Conservation (phyloP, 2,113 vertebrate species). For the Lipophrys pholis region DNA sequence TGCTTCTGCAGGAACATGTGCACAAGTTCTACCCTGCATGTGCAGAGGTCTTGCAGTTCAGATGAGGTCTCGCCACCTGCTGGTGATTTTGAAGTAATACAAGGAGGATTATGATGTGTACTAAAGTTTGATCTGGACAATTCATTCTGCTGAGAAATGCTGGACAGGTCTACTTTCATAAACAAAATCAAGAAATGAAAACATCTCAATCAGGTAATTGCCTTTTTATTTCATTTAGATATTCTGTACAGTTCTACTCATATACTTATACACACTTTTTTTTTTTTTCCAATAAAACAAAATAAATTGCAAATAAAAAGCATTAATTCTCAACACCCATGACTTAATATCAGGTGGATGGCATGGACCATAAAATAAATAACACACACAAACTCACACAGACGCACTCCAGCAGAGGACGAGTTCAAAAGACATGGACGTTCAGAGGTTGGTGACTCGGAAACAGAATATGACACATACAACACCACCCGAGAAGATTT, state of each 20-base stretch:
- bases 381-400: slow-evolving; percentile 50
- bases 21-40: not conserved
- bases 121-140: no score
- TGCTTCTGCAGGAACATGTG: not conserved
- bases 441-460: not conserved
- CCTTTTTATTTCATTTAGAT: slow-evolving; percentile 78
- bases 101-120: not conserved
- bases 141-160: not conserved
- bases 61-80: slow-evolving; percentile 52
- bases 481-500: slow-evolving; percentile 46
- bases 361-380: slow-evolving; percentile 79
- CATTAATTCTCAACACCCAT: slow-evolving; percentile 69
- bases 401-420: slow-evolving; percentile 9
- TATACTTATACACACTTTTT: slow-evolving; percentile 75
- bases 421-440: slow-evolving; percentile 24
- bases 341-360: slow-evolving; percentile 49
- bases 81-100: slow-evolving; percentile 43
- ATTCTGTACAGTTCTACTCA: slow-evolving; percentile 81
- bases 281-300: slow-evolving; percentile 56
- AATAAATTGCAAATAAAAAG: slow-evolving; percentile 64
- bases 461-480: slow-evolving; percentile 7
- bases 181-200: slow-evolving; percentile 20
- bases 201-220: slow-evolving; percentile 62
- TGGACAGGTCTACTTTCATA: not conserved
- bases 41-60: not conserved